phyloP scores from a whole-genome alignment of 2,888 invertebrate species.

The Trisateles emortualis region DNA sequence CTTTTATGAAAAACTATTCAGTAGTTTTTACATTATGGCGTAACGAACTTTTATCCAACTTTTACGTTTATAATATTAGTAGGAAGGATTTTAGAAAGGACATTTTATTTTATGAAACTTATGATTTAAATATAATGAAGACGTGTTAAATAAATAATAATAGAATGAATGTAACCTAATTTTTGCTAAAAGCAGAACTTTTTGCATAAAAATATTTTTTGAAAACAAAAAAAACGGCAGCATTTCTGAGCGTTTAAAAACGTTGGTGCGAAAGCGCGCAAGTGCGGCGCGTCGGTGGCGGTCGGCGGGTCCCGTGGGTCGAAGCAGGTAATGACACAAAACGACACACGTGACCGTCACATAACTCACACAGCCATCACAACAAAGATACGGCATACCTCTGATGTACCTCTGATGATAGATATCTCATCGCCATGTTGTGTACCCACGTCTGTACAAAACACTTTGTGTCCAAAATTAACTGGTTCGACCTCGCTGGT shows the following conservation, averaged over 20 bases:
- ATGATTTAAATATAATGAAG: too few species aligned
- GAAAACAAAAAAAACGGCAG: neutral
- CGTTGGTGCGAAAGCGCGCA: conserved; percentile 53
- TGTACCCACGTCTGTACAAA: conserved; percentile 1
- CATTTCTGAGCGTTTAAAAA: conserved; percentile 38
- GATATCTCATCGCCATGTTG: conserved; percentile 30
- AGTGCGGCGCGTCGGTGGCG: conserved; percentile 59
- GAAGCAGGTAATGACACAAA: conserved; percentile 76
- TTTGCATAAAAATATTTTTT: too few species aligned
- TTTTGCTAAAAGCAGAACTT: too few species aligned
- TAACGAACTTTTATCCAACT: too few species aligned
- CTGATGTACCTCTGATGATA: conserved; percentile 45
- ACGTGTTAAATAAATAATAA: too few species aligned
- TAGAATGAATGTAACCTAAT: too few species aligned
- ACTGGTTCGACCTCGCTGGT: neutral
- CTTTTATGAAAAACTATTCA: too few species aligned
- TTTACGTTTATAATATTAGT: too few species aligned
- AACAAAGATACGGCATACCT: conserved; percentile 59
- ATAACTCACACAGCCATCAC: conserved; percentile 68
- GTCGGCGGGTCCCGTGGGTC: conserved; percentile 62
- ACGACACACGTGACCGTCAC: conserved; percentile 62
- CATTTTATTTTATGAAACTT: too few species aligned
- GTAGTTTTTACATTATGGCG: too few species aligned
- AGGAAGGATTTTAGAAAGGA: too few species aligned
- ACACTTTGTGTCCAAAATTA: neutral